Conservation (phyloP, 92 coral and sea anemone genomes). For the Palythoa heliodiscus region DNA sequence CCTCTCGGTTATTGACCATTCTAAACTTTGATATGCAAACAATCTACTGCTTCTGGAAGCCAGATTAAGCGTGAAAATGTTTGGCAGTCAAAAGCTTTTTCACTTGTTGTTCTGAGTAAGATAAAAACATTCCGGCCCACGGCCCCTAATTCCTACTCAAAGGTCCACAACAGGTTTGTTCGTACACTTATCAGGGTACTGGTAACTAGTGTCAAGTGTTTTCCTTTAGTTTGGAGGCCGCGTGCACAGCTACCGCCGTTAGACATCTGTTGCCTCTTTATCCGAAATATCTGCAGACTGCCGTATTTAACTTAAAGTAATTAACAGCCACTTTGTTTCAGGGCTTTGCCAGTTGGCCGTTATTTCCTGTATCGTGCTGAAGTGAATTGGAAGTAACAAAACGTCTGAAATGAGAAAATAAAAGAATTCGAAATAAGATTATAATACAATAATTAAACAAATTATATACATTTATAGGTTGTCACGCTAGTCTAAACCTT, state of each 20-base stretch:
- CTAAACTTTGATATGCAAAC: too few relatives aligned
- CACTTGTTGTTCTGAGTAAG: neutral
- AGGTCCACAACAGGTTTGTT: too few relatives aligned
- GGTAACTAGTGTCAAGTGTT: neutral
- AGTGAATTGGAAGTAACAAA: constrained; percentile 1
- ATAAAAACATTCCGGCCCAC: too few relatives aligned
- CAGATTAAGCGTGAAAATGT: neutral
- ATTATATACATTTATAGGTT: neutral
- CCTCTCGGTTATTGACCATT: too few relatives aligned
- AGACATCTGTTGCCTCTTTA: neutral
- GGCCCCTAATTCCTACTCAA: too few relatives aligned
- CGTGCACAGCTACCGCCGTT: neutral
- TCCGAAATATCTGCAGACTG: constrained; percentile 7
- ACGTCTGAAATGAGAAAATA: constrained; percentile 22
- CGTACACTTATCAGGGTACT: neutral
- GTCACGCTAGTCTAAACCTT: neutral
- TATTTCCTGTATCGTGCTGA: neutral
- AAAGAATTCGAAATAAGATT: neutral
- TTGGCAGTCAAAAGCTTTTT: neutral
- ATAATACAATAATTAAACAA: neutral
- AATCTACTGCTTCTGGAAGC: too few relatives aligned
- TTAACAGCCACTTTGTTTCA: neutral
- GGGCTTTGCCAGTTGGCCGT: neutral
- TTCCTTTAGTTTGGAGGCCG: neutral
- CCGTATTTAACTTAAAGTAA: neutral